Percentiles rank a stretch among this genome's conserved stretches.
These are phyloP conservation scores for Bucco capensis DNA, from an alignment of 2,113 vertebrate species.

Conservation along the genomic window DNA sequence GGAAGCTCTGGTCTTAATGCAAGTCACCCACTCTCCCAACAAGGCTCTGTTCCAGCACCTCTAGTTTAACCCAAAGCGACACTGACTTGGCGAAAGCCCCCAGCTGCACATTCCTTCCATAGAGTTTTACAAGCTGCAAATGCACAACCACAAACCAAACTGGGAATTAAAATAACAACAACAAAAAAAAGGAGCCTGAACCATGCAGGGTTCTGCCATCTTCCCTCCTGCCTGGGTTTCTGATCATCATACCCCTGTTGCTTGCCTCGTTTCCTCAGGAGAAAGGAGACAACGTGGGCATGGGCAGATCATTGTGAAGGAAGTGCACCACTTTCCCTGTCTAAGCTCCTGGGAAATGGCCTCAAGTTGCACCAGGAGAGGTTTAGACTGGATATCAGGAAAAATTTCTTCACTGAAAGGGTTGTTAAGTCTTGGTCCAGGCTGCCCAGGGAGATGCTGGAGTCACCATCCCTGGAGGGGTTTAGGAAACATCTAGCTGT, in stretches of 20 bases:
- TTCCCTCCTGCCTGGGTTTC: neutral
- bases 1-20: slow-evolving; percentile 28
- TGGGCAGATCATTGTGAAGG: neutral
- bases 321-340: neutral
- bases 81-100: slow-evolving; percentile 33
- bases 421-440: too few species aligned
- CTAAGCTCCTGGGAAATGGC: neutral
- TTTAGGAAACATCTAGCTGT: too few species aligned
- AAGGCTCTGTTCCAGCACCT: slow-evolving; percentile 29
- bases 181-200: neutral
- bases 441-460: too few species aligned
- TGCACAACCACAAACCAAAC: slow-evolving; percentile 50
- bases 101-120: slow-evolving; percentile 66
- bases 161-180: neutral
- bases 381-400: too few species aligned
- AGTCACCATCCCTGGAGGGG: too few species aligned
- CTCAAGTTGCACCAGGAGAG: too few species aligned
- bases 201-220: neutral
- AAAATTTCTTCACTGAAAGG: too few species aligned
- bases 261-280: neutral
- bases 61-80: slow-evolving; percentile 61
- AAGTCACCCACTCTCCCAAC: neutral
- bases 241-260: neutral
- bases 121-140: slow-evolving; percentile 59
- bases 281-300: neutral